Percentiles rank a stretch among this genome's conserved stretches.
phyloP scores from a whole-genome alignment of 2,113 vertebrate genomes.

The Monarcha castaneiventris region DNA sequence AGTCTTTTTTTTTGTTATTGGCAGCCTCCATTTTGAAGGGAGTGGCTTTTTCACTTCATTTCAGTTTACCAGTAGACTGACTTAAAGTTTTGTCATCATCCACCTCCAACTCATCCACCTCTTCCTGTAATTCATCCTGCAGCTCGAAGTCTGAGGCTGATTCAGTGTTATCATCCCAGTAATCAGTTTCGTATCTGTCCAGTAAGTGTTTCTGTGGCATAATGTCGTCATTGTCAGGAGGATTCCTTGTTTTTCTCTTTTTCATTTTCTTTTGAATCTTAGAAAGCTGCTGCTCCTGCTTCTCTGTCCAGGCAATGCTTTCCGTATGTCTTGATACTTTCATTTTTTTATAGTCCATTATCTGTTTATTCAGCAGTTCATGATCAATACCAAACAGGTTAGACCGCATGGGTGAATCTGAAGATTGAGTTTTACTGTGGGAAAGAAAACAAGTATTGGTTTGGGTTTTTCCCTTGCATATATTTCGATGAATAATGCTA shows the following conservation, averaged over 20 bases:
- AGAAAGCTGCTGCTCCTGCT: conserved; percentile 58
- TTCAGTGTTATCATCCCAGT: neutral
- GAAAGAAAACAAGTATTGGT: neutral
- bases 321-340: neutral
- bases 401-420: neutral
- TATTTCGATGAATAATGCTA: neutral
- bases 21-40: neutral
- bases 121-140: conserved; percentile 38
- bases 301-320: conserved; percentile 1
- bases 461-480: fast-evolving
- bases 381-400: conserved; percentile 80
- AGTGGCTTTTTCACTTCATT: neutral
- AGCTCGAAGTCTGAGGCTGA: neutral
- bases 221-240: conserved; percentile 16
- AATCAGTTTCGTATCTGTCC: neutral
- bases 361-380: conserved; percentile 76
- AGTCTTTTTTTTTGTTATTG: neutral
- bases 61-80: neutral
- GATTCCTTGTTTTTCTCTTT: conserved; percentile 43
- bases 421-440: conserved; percentile 41
- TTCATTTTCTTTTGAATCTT: conserved; percentile 58
- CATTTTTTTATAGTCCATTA: conserved; percentile 78
- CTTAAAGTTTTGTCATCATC: neutral
- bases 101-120: neutral
- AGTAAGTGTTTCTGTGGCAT: conserved; percentile 60